Evolutionary conservation across 2,113 vertebrate genomes (phyloP), one percentile per base, ranked within the genome.

Genomic region (Porphyrio hochstetteri): DNA sequence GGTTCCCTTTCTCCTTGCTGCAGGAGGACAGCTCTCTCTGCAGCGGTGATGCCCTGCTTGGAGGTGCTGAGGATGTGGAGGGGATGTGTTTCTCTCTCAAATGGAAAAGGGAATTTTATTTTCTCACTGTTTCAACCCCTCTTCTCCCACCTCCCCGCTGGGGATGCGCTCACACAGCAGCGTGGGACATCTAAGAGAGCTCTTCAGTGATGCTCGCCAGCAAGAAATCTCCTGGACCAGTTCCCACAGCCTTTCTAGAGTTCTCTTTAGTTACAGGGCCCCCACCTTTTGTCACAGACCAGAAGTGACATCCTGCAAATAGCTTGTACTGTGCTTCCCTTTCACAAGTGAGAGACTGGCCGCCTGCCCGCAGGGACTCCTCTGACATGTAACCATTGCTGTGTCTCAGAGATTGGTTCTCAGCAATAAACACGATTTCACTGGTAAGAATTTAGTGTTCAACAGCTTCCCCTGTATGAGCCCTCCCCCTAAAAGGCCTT

Each of bases 321-420:
- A 55, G 33, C 29, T 46, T 42, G 48, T 77, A 28, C 61, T 16
- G 13, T 65, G 74, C n/a, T 56, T 82, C 60, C 44, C 36, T 77
- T 38, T 25, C 36, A 28, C 23, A 10, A 15, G 33, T 1, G 27
- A 50, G 76, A 48, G 46, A 33, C 40, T 16, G 55, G 27, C 27
- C 2, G 2, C 42, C 31, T 1, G 0, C 25, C 23, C 3, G 0
- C 83, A 61, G 40, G 5, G 69, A 25, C 48, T 36, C 14, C 0
- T 1, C 48, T 40, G 48, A 19, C 55, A 20, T 0, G 0, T 63
- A 23, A 42, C 35, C 11, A 21, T 21, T 3, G 1, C 5, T 33
- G 19, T 19, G 44, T 31, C 78, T 38, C 25, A 57, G 57, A 53
- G 52, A 10, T 18, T 71, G 59, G 25, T 29, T 86, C 5, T 86